Evolutionary conservation across 2,797 vertebrate genomes (phyloP).

Genomic region (Microchirus variegatus): DNA sequence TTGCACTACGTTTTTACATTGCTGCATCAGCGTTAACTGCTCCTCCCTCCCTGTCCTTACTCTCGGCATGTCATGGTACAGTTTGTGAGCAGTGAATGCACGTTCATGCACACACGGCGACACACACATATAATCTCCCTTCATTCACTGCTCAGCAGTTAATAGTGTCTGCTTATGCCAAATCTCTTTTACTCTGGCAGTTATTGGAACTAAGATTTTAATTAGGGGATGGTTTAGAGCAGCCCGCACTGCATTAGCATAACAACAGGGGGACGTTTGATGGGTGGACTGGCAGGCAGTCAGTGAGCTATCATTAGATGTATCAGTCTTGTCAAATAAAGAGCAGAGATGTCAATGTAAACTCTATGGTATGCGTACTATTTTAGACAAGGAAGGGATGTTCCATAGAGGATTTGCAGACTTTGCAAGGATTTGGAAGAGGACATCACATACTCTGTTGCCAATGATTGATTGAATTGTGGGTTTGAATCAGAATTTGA

Average conservation of each 20-base stretch:
- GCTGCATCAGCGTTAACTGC: not conserved
- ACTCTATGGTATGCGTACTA: not conserved
- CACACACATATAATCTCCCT: constrained; percentile 14
- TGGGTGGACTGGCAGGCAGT: constrained; percentile 36
- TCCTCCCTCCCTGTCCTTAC: constrained; percentile 11
- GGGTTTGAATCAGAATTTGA: constrained; percentile 13
- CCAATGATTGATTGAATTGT: constrained; percentile 31
- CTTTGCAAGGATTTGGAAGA: not conserved
- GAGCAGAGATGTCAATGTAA: constrained; percentile 3
- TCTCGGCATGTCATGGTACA: constrained; percentile 13
- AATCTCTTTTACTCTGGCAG: constrained; percentile 64
- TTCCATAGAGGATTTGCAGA: not conserved
- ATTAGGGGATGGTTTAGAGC: constrained; percentile 63
- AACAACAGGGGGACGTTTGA: constrained; percentile 54
- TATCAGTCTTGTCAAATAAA: constrained; percentile 20
- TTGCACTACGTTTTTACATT: constrained; percentile 20
- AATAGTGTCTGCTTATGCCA: constrained; percentile 55
- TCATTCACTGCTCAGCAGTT: constrained; percentile 38
- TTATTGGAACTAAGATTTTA: constrained; percentile 72
- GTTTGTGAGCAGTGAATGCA: constrained; percentile 2
- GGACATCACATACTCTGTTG: not conserved
- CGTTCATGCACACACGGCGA: constrained; percentile 1
- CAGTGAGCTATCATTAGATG: constrained; percentile 19
- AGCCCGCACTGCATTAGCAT: constrained; percentile 52
- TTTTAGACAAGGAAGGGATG: not conserved